Base-by-base conservation (phyloP, 1,140 invertebrate species). In the Euglossa dilemma region DNA sequence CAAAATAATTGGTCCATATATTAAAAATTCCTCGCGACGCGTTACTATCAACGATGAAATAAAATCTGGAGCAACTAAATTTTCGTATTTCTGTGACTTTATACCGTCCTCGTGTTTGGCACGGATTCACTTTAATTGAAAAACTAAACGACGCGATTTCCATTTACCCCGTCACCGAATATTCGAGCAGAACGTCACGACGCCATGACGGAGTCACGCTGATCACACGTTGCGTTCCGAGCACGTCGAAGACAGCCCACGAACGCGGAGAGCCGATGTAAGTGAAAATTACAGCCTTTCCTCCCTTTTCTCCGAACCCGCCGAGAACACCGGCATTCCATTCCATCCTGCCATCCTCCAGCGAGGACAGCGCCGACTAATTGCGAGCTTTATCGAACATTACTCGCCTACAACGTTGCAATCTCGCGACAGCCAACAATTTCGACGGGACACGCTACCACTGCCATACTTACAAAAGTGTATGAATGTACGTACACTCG, bases 391-490 rank as follows among this genome's bases (percentile, higher is more conserved):
- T 81, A 84, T 63, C 66, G 83, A 89, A 85, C 85, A 85, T 90
- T 90, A 89, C 87, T 84, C 89, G 28, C 12, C 87, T 85, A 77
- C 87, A 83, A 85, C 85, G 69, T 59, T 67, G 86, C 85, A 69
- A 87, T 89, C 83, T 76, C 43, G 76, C 67, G 87, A 90, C 87
- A 89, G 80, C 86, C 83, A 87, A 86, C 87, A 89, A 90, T 90
- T 83, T 90, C 73, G 18, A 66, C 45, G 75, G 75, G 85, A 90
- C 87, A 89, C 84, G 88, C 87, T 85, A 86, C 85, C 56, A 64
- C 70, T 63, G 72, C 50, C 72, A 84, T 80, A 78, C 64, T 57
- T 74, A 59, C 67, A 54, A 50, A 25, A 23, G 20, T 14, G 23
- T 54, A 14, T 16, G 18, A 9, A 50, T 6, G 12, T 36, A 12